Evolutionary conservation across 2,797 vertebrate genomes (phyloP).

Genomic region (Epinephelus coioides): DNA sequence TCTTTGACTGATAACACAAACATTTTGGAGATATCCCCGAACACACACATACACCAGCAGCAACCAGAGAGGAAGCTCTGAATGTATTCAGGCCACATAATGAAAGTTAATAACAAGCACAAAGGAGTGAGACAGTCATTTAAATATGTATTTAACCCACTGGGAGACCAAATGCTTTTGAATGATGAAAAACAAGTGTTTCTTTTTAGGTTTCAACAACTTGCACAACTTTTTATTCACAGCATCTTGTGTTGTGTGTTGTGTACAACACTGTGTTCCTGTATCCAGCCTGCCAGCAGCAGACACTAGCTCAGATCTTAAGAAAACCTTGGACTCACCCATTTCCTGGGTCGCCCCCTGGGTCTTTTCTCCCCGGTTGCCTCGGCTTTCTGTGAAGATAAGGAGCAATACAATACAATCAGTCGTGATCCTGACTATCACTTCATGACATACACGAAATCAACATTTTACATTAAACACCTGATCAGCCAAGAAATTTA

Average conservation of each 20-base stretch:
- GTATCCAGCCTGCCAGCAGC: neutral
- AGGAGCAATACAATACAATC: neutral
- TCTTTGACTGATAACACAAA: slow-evolving; percentile 84
- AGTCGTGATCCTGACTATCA: neutral
- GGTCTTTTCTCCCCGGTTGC: slow-evolving; percentile 94
- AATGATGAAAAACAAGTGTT: slow-evolving; percentile 4
- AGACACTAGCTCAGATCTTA: neutral
- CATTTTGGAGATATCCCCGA: slow-evolving; percentile 65
- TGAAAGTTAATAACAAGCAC: neutral
- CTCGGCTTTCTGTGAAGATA: slow-evolving; percentile 83
- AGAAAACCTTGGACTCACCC: slow-evolving; percentile 83
- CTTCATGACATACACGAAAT: neutral
- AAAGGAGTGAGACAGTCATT: neutral
- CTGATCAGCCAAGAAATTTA: neutral
- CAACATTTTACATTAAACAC: neutral
- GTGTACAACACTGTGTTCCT: neutral
- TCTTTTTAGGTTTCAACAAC: slow-evolving; percentile 9
- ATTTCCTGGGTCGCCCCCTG: slow-evolving; percentile 96
- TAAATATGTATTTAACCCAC: neutral
- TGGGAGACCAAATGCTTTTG: neutral
- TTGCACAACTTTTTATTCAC: neutral
- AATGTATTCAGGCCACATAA: slow-evolving; percentile 14
- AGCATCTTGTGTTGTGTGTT: neutral
- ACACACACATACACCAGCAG: slow-evolving; percentile 15
- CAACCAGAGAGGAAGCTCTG: neutral